These are phyloP conservation scores for Papilio polytes DNA, from an alignment of 1,140 invertebrate genomes.

Conservation along the genomic window DNA sequence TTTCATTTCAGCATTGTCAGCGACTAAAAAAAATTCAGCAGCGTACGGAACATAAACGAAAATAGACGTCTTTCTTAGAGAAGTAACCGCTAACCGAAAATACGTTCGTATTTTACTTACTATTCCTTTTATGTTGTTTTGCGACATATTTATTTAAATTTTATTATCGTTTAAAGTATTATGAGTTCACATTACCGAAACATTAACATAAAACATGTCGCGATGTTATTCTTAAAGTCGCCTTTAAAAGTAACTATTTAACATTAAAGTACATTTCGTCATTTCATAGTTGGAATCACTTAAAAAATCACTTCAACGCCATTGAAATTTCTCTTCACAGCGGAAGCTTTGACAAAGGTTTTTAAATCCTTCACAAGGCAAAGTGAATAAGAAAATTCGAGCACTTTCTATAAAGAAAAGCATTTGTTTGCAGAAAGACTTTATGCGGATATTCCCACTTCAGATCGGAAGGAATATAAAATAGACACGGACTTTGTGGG, in stretches of 20 bases:
- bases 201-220: too few relatives aligned
- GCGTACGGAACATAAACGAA: not conserved
- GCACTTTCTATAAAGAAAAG: conserved; percentile 3
- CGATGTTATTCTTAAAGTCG: too few relatives aligned
- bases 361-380: conserved; percentile 7
- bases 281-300: not conserved
- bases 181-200: too few relatives aligned
- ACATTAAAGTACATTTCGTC: not conserved
- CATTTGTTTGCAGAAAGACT: conserved; percentile 11
- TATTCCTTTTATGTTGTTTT: not conserved
- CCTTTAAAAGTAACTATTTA: too few relatives aligned
- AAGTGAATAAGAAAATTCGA: conserved; percentile 18
- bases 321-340: not conserved
- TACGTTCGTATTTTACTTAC: not conserved
- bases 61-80: not conserved
- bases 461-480: not conserved
- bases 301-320: not conserved
- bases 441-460: conserved; percentile 27
- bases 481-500: not conserved
- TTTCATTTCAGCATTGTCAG: not conserved
- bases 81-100: conserved; percentile 5
- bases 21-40: not conserved
- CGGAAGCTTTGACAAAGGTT: conserved; percentile 7
- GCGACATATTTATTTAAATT: not conserved
- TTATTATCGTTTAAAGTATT: too few relatives aligned